These are phyloP conservation scores for Lepidocyrtinus sp. DNA, from an alignment of 2,888 invertebrate genomes.

Conservation along the genomic window DNA sequence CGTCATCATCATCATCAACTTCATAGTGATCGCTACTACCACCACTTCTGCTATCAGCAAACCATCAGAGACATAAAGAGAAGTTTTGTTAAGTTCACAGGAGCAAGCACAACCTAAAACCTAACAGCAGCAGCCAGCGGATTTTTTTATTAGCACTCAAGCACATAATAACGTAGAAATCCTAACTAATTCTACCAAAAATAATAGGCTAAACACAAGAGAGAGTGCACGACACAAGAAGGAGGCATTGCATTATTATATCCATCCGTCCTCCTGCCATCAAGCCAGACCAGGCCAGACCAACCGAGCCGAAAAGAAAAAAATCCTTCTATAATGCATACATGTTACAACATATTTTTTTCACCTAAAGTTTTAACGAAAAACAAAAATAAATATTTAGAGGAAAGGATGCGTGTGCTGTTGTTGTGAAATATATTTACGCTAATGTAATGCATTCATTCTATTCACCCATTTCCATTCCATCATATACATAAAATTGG, in stretches of 20 bases:
- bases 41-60: conserved; percentile 34
- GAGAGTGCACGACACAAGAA: conserved; percentile 2
- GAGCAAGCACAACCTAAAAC: conserved; percentile 19
- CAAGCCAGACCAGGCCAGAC: too few species aligned
- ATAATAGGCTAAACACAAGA: conserved; percentile 42
- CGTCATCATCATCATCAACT: conserved; percentile 35
- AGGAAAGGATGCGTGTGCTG: conserved; percentile 27
- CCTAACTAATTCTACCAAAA: conserved; percentile 45
- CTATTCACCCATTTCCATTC: conserved; percentile 41
- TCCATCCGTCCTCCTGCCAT: conserved; percentile 19
- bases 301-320: too few species aligned
- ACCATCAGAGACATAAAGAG: conserved; percentile 46
- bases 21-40: conserved; percentile 6
- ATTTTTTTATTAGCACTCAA: conserved; percentile 57
- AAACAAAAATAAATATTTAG: conserved; percentile 31
- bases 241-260: conserved; percentile 24
- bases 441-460: conserved; percentile 17
- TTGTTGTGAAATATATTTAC: conserved; percentile 21
- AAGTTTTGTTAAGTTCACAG: conserved; percentile 26
- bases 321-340: conserved; percentile 3
- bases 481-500: conserved; percentile 31
- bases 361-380: conserved; percentile 20
- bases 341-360: conserved; percentile 2
- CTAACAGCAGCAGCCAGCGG: conserved; percentile 28
- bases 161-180: conserved; percentile 53